Base-by-base conservation (phyloP, 2,888 invertebrate species). In the Homarus gammarus region DNA sequence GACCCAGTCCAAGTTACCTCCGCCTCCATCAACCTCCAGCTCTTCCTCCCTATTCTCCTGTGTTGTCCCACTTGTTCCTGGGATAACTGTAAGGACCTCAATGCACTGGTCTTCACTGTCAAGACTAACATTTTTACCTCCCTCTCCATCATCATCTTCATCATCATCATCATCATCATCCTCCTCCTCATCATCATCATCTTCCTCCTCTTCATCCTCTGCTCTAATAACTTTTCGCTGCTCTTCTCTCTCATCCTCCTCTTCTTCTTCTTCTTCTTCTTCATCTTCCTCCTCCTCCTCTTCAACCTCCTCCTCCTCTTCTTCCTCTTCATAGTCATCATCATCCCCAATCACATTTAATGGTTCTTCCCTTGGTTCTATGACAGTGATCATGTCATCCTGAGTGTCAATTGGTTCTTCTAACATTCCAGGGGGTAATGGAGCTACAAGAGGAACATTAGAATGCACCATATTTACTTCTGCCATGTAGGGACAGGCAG, bases 1-100 rank as follows among this genome's bases (percentile, higher is more conserved):
- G 77, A 92, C 92, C 91, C 91, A 91, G 56, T 90, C 91, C 64
- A 91, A 75, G 73, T 87, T 90, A 51, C 91, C 91, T 61, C 84
- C 84, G 15, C 84, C 84, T 68, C 84, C 86, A 61, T 87, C 87
- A 51, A 51, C 56, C 51, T 89, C 84, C 73, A 77, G 44, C 51
- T 31, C 73, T 36, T 77, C 38, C 2, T 73, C 77, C 27, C 64
- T 49, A 56, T 84, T 73, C 38, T 51, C 84, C 61, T 44, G 78
- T 27, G 84, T 40, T 12, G 72, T 31, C 15, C 84, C 88, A 82
- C 84, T 84, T 36, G 88, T 56, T n/a, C 78, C 84, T 64, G 88
- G 88, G 49, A 89, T 51, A 40, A 89, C 88, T 36, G 88, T 89
- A 49, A 89, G 78, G 12, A 89, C 88, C 51, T 89, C 88, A 51